Evolutionary conservation across 2,797 vertebrate genomes (phyloP).

Genomic region (Cyclopterus lumpus): DNA sequence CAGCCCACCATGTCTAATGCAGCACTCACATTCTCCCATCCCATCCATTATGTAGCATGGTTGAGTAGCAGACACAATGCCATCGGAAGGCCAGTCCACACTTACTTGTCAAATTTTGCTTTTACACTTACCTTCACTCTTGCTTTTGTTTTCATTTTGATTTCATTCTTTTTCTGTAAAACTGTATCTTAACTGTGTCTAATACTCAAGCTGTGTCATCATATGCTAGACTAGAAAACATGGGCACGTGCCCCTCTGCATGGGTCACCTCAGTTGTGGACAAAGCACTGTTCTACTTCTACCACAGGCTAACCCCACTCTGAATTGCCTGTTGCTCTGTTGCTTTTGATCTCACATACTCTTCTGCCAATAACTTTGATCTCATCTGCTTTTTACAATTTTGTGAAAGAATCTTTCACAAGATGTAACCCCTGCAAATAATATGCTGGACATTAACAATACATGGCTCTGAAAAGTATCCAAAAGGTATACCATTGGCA

Average conservation of each 20-base stretch:
- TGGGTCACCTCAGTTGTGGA: constrained; percentile 77
- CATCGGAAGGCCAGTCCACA: constrained; percentile 86
- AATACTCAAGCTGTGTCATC: constrained; percentile 75
- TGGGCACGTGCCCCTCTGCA: constrained; percentile 76
- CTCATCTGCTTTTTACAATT: constrained; percentile 78
- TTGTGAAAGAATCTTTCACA: constrained; percentile 78
- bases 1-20: constrained; percentile 91
- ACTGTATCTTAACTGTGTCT: constrained; percentile 74
- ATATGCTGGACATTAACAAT: constrained; percentile 71
- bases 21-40: constrained; percentile 92
- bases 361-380: constrained; percentile 71
- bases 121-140: constrained; percentile 72
- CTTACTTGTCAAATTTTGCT: constrained; percentile 67
- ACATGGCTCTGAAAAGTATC: constrained; percentile 75
- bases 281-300: constrained; percentile 71
- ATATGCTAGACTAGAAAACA: constrained; percentile 73
- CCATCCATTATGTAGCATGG: constrained; percentile 94
- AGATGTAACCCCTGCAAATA: constrained; percentile 76
- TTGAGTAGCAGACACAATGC: constrained; percentile 90
- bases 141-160: constrained; percentile 61
- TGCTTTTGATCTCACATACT: constrained; percentile 80
- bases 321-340: constrained; percentile 83
- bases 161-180: constrained; percentile 68
- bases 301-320: constrained; percentile 65
- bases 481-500: constrained; percentile 68